Base-by-base conservation (phyloP, 1,140 invertebrate species). In the Leguminivora glycinivorella region DNA sequence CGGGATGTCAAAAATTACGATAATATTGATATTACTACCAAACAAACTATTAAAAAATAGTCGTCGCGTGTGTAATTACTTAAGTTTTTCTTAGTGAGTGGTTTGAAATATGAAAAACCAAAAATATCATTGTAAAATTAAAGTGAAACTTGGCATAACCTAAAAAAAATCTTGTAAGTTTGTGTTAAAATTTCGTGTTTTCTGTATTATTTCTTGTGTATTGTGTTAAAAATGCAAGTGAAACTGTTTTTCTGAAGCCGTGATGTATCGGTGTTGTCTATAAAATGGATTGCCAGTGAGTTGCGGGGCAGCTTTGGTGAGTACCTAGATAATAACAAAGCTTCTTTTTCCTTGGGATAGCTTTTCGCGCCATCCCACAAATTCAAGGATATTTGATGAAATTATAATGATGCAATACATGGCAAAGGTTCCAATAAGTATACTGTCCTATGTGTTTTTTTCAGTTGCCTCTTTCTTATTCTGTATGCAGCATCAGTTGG, bases 241-340 rank as follows among this genome's bases (percentile, higher is more conserved):
- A 63, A 63, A 31, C n/a, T 17, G 26, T 31, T 12, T n/a, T 17
- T 19, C 26, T 63, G 58, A 63, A 31, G 58, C 17, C 0, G 58
- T 63, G 29, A 63, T 29, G 58, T 63, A 29, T 22, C 31, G 34
- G 6, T 63, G 5, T 17, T 63, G n/a, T 9, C 2, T 17, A 63
- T 1, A 9, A 7, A 29, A 29, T 63, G 58, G n/a, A 63, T 63
- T 63, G 19, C 58, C 25, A 29, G 25, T n/a, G 25, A n/a, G n/a
- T 17, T 31, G 58, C 58, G 58, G 58, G 7, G 29, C 58, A 17
- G 58, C 26, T 63, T 29, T 10, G 58, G 58, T 63, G 19, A 63
- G 58, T 63, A 63, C 58, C 17, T 63, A 63, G 58, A 17, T 29
- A 63, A 63, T 63, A 63, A 63, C 58, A 63, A 63, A 63, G n/a